Evolutionary conservation across 2,888 invertebrate genomes (phyloP), one percentile per base, ranked within the genome.

Genomic region (Rugalucina vietnamica): DNA sequence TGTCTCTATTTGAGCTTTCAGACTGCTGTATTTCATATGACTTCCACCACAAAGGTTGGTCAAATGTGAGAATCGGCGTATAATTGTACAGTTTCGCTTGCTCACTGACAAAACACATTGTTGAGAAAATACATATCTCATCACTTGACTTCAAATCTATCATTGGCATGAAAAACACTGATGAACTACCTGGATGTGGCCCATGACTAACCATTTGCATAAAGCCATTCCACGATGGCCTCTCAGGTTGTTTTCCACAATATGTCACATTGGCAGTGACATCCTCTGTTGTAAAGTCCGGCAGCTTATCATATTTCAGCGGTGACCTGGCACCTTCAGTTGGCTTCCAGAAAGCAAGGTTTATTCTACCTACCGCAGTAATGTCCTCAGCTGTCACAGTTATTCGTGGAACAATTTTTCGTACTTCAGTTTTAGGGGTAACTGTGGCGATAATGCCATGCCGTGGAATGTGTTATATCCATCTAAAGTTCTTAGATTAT

Each of bases 401-500:
- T 27, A 72, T 37, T 37, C 87, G 76, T 50, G 78, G 79, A 5
- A 88, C 50, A 5, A 34, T 27, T 32, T 29, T 39, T 21, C 3
- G 29, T 32, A 37, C 36, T 14, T 57, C 12, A 0, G 36, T 32
- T 29, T 76, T 82, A 36, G 91, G 91, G 36, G 89, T 89, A 21
- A 88, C 72, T 21, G 77, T 71, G 12, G 89, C 89, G 32, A 91
- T 90, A n/a, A 91, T 89, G 3, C 90, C 89, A 92, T 91, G 2
- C 89, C 90, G 82, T 88, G 91, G 60, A 91, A 91, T 24, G 91
- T 90, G 37, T 81, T 79, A 32, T 84, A 65, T 10, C 90, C 90
- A 84, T 92, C 88, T 14, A 91, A 24, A 43, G 90, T 91, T 49
- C 79, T 60, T 37, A 84, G 80, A 74, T 90, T 90, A 85, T 91